Evolutionary conservation across 2,797 vertebrate genomes (phyloP), one percentile per base, ranked within the genome.

Genomic region (Sebastes minor): DNA sequence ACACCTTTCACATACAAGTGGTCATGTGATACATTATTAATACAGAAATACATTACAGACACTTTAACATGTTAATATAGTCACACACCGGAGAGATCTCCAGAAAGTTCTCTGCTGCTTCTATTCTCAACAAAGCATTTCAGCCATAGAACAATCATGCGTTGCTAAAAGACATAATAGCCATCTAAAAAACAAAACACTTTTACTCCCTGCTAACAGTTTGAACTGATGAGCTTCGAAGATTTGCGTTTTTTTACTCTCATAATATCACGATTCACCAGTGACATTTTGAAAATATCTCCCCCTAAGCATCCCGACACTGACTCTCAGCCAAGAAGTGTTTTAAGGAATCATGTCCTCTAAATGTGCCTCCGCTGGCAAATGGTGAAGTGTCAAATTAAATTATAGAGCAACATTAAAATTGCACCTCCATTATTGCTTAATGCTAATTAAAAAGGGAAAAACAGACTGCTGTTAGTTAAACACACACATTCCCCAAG

Each of bases 331-430:
- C 80, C 72, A 78, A 70, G 62, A 79, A 78, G 62, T 46, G 71
- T 77, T 85, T 82, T 49, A 78, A 55, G 49, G 68, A 49, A 72
- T 38, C 0, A 2, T 64, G 71, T 73, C 83, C 67, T 78, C 55
- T 74, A 81, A 67, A 61, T 71, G 53, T 38, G 33, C 46, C 20
- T 64, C 23, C 0, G 8, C 32, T 73, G 28, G 60, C 28, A 71
- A 88, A 78, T 59, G 23, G 38, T 12, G 4, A 67, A 62, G 61
- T 75, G 67, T 83, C 73, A 75, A 46, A 82, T 76, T 75, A 70
- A 83, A 86, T 70, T 69, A 64, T 57, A 62, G 55, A 62, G 57
- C 33, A 10, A 71, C 57, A 78, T 78, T 74, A 73, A 74, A 28
- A 12, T 28, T 32, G 62, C 22, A 28, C 61, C 35, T 64, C 56